Conservation (phyloP, 2,888 invertebrate species). For the Tiphia femorata region DNA sequence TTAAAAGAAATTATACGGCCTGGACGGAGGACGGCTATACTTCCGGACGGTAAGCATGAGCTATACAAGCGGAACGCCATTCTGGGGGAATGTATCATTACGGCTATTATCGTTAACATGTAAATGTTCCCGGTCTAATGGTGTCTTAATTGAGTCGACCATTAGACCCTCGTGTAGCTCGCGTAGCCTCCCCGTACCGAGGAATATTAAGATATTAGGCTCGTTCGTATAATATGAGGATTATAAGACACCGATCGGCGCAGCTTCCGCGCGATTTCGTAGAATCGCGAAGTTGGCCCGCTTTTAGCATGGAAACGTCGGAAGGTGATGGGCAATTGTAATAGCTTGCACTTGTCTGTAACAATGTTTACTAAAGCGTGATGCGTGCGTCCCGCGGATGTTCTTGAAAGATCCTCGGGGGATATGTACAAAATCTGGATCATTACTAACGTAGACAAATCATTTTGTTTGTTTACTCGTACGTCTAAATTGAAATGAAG, state of each 20-base stretch:
- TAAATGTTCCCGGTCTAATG: constrained; percentile 60
- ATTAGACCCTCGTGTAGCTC: constrained; percentile 57
- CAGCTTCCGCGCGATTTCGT: neutral
- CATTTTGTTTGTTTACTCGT: no score
- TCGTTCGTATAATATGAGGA: constrained; percentile 46
- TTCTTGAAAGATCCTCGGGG: no score
- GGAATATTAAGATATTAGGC: constrained; percentile 52
- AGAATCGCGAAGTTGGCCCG: neutral
- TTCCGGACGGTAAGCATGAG: constrained; percentile 28
- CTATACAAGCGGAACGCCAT: constrained; percentile 34
- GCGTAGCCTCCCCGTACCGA: constrained; percentile 24
- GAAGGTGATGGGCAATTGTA: no score
- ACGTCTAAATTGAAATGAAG: no score
- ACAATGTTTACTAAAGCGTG: no score
- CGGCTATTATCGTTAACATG: constrained; percentile 63
- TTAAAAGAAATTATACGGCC: constrained; percentile 7
- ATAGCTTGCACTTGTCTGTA: no score
- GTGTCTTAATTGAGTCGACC: constrained; percentile 62
- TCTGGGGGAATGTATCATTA: constrained; percentile 55
- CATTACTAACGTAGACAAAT: no score
- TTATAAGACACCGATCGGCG: constrained; percentile 33
- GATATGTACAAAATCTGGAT: no score
- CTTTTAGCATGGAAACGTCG: no score
- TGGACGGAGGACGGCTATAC: constrained; percentile 10
- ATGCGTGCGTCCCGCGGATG: no score